Base-by-base conservation (phyloP, 2,888 invertebrate species). In the Caradrina kadenii region DNA sequence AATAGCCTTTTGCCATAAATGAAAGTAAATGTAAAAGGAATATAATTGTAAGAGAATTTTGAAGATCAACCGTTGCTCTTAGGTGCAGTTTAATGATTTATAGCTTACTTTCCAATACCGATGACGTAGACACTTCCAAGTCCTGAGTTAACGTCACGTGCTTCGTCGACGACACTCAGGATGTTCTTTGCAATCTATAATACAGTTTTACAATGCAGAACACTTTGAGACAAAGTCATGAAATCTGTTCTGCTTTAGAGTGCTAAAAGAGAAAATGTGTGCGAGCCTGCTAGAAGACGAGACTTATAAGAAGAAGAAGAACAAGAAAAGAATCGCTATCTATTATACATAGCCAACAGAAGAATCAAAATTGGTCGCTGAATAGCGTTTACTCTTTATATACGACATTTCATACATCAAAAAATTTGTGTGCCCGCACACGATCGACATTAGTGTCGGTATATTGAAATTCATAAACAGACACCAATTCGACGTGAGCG, bases 161-260 rank as follows among this genome's bases (percentile, higher is more conserved):
- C 61, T 58, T 22, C 48, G 11, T 21, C 19, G 55, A 17, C 35
- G 21, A 55, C 31, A 53, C 21, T 17, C 19, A 7, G 19, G 50
- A 22, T 52, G 22, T 1, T 42, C 53, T 58, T 45, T 54, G n/a
- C 45, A 54, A 75, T 69, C 63, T 74, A 80, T 58, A 76, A 79
- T 63, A 71, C 52, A 76, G n/a, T 68, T 62, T 39, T 70, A 75
- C 69, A 79, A 62, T 42, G 61, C 78, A 76, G 75, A 73, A 77
- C 77, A 81, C 69, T 80, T 73, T 79, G 66, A 17, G 73, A 80
- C 56, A 62, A 67, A 26, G 72, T 66, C 62, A 56, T 52, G 69
- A 76, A 82, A 82, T 78, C 78, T 82, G 82, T 79, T 69, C 76
- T 82, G 83, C 68, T 63, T 68, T 48, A 79, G 71, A 63, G 83